Evolutionary conservation across 2,797 vertebrate genomes (phyloP), one percentile per base, ranked within the genome.

Genomic region (Labeo calbasu): DNA sequence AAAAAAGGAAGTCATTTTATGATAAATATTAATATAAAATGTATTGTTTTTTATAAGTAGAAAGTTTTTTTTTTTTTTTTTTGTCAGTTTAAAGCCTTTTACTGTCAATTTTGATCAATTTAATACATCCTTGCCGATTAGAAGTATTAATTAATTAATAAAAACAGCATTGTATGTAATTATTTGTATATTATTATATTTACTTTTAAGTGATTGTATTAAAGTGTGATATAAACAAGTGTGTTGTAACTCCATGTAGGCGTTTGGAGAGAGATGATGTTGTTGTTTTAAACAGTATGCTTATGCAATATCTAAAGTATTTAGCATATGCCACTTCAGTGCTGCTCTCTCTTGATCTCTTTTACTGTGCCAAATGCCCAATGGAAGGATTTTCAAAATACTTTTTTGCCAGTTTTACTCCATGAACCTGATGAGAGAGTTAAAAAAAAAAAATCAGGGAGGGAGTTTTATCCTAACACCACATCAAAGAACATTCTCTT

Each of bases 321-420:
- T 66, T 76, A 81, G 43, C 55, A 76, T 4, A 43, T 28, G 32
- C 48, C 81, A 61, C 40, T 63, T 83, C 57, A 79, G 65, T 69
- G 53, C 51, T 55, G 19, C 36, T 55, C 25, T 61, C 12, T 57
- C 28, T 43, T 68, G 40, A 68, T 79, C 77, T 51, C 7, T 50
- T 48, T 63, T 48, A 21, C 72, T 25, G 15, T 32, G 68, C 3
- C 25, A 65, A 73, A 82, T 63, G 32, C 61, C 57, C 21, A 66
- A 14, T 53, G 61, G 36, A 12, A 50, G 28, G 11, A 57, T 21
- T 43, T 75, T 76, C 48, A 25, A 53, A 82, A 53, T 3, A 5
- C 7, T 65, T 65, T 19, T 19, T 46, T 61, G 15, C n/a, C 23
- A 32, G 70, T 65, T 66, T 66, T 6, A 82, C 28, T 32, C 1